Evolutionary conservation across 2,797 vertebrate genomes (phyloP), one percentile per base, ranked within the genome.

Genomic region (Xiphorhynchus erythropygius): DNA sequence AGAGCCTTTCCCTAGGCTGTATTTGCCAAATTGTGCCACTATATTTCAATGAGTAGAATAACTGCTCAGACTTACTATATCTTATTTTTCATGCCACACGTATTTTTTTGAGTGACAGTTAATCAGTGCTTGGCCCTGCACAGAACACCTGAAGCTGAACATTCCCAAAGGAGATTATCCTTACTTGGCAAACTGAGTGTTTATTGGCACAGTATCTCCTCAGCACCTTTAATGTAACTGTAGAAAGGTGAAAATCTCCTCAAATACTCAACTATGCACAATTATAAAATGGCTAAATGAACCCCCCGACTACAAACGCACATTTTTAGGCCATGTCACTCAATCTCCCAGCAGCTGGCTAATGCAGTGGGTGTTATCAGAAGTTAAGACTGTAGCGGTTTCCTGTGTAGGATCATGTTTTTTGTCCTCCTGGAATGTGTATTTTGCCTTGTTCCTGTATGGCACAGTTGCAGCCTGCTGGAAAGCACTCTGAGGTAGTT

Each of bases 381-480:
- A 39, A 69, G 67, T 90, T 46, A 71, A 18, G 19, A 17, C 32
- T 49, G 5, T 6, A 44, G 67, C 7, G 4, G 39, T 52, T 89
- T 94, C 68, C 44, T 32, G 3, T 3, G 21, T 63, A 95, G 62
- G 55, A n/a, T 93, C 95, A 96, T 96, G 96, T 93, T 96, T 97
- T 96, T 96, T 97, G 96, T 96, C 95, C 96, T 97, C 93, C 96
- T 84, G 84, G 76, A 81, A 87, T 52, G 74, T 62, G 32, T 42
- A 44, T 90, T 92, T 89, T 75, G 73, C 81, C 87, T 84, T 80
- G 80, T 55, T 93, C 64, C 22, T 57, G 46, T 67, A 76, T 87
- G 89, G 57, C 86, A n/a, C 28, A 87, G 33, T 69, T 84, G 71
- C 69, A 88, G 81, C 91, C 89, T 68, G 73, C 52, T 74, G 78